A percentile compares a stretch with the other conserved stretches of the same genome.
These are phyloP conservation scores for Etheostoma perlongum DNA, from an alignment of 2,797 vertebrate genomes.

Conservation along the genomic window DNA sequence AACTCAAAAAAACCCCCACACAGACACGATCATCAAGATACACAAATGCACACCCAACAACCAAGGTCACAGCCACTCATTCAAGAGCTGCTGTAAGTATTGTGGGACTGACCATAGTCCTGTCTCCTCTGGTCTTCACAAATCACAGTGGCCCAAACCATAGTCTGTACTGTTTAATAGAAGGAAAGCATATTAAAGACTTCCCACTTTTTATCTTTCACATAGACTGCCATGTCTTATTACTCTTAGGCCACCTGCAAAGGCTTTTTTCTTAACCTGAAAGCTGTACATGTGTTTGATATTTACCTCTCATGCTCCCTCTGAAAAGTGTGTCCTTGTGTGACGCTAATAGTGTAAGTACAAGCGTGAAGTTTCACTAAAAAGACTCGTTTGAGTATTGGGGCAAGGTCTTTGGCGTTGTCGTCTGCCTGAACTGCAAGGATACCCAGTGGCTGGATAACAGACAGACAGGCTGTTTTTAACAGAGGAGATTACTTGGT, in stretches of 20 bases:
- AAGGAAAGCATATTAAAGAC: slow-evolving; percentile 20
- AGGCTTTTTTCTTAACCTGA: slow-evolving; percentile 28
- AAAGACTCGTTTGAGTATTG: slow-evolving; percentile 33
- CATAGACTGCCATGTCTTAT: slow-evolving; percentile 47
- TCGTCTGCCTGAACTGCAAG: slow-evolving; percentile 42
- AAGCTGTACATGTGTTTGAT: slow-evolving; percentile 59
- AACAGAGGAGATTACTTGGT: slow-evolving; percentile 26
- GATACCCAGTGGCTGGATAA: slow-evolving; percentile 34
- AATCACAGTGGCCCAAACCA: slow-evolving; percentile 20
- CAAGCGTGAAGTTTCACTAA: slow-evolving; percentile 19
- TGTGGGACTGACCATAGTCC: slow-evolving; percentile 24
- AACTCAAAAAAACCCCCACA: too few relatives aligned
- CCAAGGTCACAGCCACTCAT: slow-evolving; percentile 60
- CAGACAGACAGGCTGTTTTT: slow-evolving; percentile 15
- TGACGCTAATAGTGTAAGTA: slow-evolving; percentile 36
- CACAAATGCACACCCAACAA: slow-evolving; percentile 1
- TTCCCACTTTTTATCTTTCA: slow-evolving; percentile 51
- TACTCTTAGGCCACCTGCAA: slow-evolving; percentile 50
- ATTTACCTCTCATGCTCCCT: slow-evolving; percentile 44
- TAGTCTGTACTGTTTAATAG: slow-evolving; percentile 3
- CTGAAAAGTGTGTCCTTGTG: slow-evolving; percentile 31
- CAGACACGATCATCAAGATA: slow-evolving; percentile 20
- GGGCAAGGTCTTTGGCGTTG: slow-evolving; percentile 43
- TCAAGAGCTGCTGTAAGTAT: slow-evolving; percentile 4
- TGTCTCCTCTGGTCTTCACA: slow-evolving; percentile 22